phyloP scores from a whole-genome alignment of 92 coral and sea anemone species.

The Phymanthus crucifer region DNA sequence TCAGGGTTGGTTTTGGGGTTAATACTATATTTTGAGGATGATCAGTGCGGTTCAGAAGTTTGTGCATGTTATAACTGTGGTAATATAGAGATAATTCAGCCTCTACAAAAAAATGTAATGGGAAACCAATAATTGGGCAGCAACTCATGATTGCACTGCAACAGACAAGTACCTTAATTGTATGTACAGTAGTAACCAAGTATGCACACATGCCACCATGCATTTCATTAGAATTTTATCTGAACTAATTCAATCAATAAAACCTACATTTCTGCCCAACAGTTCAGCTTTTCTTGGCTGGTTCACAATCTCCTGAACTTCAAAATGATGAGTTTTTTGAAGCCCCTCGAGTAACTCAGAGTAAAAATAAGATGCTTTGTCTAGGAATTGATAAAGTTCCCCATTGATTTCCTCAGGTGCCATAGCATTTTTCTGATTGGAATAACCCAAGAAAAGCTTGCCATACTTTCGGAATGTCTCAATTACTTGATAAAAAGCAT shows the following conservation, averaged over 20 bases:
- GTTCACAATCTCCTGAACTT: conserved; percentile 54
- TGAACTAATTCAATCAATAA: not conserved
- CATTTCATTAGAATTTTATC: not conserved
- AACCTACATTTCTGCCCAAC: conserved; percentile 74
- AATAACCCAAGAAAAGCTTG: conserved; percentile 70
- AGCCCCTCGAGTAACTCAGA: conserved; percentile 55
- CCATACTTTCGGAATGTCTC: conserved; percentile 80
- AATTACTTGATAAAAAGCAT: conserved; percentile 87
- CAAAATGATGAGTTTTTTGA: conserved; percentile 63
- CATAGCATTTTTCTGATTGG: conserved; percentile 46
- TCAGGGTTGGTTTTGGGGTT: too few relatives aligned
- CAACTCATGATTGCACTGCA: too few relatives aligned
- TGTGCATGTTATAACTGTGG: too few relatives aligned
- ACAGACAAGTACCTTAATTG: too few relatives aligned
- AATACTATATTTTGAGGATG: too few relatives aligned
- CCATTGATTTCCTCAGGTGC: conserved; percentile 60
- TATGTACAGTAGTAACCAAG: too few relatives aligned
- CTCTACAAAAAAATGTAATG: too few relatives aligned
- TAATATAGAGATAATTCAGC: too few relatives aligned
- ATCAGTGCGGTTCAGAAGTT: too few relatives aligned
- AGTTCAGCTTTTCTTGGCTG: conserved; percentile 73
- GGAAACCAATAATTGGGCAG: too few relatives aligned
- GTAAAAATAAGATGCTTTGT: conserved; percentile 56
- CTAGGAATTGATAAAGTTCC: conserved; percentile 58
- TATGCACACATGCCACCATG: not conserved